Conservation (phyloP, 2,797 vertebrate genomes). For the Megalops cyprinoides region DNA sequence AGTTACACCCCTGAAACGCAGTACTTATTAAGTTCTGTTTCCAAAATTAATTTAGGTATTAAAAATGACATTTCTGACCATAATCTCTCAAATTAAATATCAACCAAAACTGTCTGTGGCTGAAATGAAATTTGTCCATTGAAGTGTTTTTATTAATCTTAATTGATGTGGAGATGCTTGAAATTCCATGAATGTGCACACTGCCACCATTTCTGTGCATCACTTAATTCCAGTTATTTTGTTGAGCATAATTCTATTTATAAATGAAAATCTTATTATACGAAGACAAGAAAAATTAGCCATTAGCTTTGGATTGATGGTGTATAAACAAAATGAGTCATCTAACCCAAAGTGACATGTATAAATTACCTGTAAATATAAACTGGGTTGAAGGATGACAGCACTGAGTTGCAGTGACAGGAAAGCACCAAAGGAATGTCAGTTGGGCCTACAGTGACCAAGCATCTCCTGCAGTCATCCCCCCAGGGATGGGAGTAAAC, state of each 20-base stretch:
- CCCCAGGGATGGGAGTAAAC: slow-evolving; percentile 58
- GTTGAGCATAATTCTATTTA: slow-evolving; percentile 97
- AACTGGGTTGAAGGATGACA: slow-evolving; percentile 98
- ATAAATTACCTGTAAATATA: slow-evolving; percentile 99
- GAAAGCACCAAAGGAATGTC: slow-evolving; percentile 87
- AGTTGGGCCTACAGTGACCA: slow-evolving; percentile 83
- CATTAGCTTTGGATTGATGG: slow-evolving; percentile 88
- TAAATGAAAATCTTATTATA: slow-evolving; percentile 98
- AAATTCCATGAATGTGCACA: slow-evolving; percentile 79
- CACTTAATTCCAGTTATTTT: slow-evolving; percentile 98
- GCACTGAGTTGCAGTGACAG: slow-evolving; percentile 95
- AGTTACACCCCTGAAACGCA: slow-evolving; percentile 79
- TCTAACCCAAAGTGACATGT: slow-evolving; percentile 99
- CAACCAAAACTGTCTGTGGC: slow-evolving; percentile 82
- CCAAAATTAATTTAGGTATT: slow-evolving; percentile 87
- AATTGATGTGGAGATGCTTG: slow-evolving; percentile 84
- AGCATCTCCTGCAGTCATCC: slow-evolving; percentile 76
- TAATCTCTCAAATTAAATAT: slow-evolving; percentile 88
- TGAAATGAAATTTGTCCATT: slow-evolving; percentile 89
- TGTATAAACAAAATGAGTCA: slow-evolving; percentile 96
- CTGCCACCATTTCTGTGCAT: slow-evolving; percentile 83
- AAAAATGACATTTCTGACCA: slow-evolving; percentile 88
- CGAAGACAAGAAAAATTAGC: slow-evolving; percentile 98
- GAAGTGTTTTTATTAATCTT: slow-evolving; percentile 93
- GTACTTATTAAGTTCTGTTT: slow-evolving; percentile 81